These are phyloP conservation scores for Nothocercus julius DNA, from an alignment of 2,113 vertebrate species.

Conservation along the genomic window DNA sequence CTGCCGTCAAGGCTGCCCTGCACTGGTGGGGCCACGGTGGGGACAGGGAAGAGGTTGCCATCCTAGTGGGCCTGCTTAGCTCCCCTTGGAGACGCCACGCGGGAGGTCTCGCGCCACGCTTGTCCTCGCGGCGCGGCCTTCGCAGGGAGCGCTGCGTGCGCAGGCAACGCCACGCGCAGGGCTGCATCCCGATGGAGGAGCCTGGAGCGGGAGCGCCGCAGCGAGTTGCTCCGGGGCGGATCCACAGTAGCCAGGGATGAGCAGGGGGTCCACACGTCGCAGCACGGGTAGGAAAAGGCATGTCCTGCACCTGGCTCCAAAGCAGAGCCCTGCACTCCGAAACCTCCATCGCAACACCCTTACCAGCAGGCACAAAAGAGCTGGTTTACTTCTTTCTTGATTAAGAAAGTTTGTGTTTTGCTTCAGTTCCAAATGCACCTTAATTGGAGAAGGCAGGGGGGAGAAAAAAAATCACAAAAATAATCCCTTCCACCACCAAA, in stretches of 20 bases:
- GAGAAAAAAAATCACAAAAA: background rate
- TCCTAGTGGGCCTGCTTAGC: background rate
- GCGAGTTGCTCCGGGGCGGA: too few species aligned
- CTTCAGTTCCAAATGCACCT: background rate
- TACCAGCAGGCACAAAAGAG: background rate
- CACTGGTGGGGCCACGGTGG: too few species aligned
- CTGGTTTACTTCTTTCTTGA: background rate
- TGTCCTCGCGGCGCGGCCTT: background rate
- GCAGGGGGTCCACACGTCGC: accelerated
- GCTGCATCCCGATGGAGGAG: background rate
- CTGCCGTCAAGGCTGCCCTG: too few species aligned
- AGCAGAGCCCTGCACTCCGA: too few species aligned
- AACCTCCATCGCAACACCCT: accelerated
- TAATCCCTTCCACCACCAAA: background rate
- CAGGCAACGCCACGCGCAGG: background rate
- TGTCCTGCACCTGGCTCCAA: background rate
- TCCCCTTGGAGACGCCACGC: too few species aligned
- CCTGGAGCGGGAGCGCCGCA: too few species aligned
- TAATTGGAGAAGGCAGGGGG: background rate
- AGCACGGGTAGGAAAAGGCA: background rate
- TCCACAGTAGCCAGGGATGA: background rate
- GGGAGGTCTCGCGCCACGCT: background rate
- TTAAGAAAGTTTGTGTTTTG: background rate
- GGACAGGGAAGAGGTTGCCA: too few species aligned
- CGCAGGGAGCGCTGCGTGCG: too few species aligned